These are phyloP conservation scores for Heptranchias perlo DNA, from an alignment of 2,113 vertebrate species.

Conservation along the genomic window DNA sequence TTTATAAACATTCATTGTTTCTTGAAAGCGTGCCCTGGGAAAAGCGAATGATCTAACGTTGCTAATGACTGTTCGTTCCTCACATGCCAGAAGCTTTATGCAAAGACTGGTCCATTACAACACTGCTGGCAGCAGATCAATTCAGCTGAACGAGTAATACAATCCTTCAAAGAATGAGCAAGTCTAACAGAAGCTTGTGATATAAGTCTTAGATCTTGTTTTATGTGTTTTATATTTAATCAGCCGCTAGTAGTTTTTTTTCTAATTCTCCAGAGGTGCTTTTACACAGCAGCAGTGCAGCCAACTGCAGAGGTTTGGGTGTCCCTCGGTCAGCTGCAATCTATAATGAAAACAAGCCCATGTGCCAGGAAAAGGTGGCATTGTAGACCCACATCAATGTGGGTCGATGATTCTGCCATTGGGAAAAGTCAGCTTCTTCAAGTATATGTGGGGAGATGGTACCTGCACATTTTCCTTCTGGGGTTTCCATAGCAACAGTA, in stretches of 20 bases:
- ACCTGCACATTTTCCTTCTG: background rate
- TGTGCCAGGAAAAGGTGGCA: background rate
- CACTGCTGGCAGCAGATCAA: background rate
- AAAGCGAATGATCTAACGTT: background rate
- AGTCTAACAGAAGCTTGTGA: background rate
- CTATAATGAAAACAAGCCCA: background rate
- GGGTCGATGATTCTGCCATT: background rate
- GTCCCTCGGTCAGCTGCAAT: background rate
- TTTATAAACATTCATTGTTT: conserved; percentile 1
- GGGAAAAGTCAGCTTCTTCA: background rate
- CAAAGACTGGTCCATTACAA: background rate
- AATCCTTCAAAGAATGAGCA: background rate
- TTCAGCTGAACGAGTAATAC: background rate
- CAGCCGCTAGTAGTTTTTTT: background rate
- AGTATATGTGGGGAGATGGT: background rate
- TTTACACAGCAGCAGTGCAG: background rate
- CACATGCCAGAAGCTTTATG: background rate
- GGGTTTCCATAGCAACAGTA: background rate
- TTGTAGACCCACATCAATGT: background rate
- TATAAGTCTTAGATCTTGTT: background rate
- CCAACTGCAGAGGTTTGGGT: background rate
- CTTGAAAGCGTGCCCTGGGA: background rate
- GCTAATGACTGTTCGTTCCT: background rate
- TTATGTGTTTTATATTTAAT: background rate
- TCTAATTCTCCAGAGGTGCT: background rate